Base-by-base conservation (phyloP, 35 echinoderm and acorn worm genomes). In the Stichopus chloronotus region DNA sequence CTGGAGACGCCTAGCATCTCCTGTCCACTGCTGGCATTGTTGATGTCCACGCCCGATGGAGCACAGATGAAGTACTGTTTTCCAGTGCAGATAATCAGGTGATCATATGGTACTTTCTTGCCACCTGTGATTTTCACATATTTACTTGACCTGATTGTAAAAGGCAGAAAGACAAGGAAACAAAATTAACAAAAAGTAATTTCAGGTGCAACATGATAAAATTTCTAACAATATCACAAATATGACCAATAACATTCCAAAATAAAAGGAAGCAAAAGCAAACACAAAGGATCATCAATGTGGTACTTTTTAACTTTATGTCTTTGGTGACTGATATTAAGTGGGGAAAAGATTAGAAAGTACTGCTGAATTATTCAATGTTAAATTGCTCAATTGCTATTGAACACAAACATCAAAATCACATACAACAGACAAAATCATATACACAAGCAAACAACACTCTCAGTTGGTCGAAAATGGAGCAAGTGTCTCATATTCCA, bases 91-190 rank as follows among this genome's bases (percentile, higher is more conserved):
- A 98, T 68, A 58, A 98, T 93, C 6, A 98, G 89, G 71, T 98
- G 97, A 59, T 98, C 97, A 72, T 96, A 98, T 12, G 97, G 97
- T 14, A 98, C 97, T 61, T 93, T 94, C 20, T 85, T 85, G 55
- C 97, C 95, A 19, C 94, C 95, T 16, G 93, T 87, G 52, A 98
- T 90, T 78, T 94, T 94, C 24, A 98, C 97, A 91, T 94, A 98
- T 63, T 98, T 98, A 88, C 97, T 98, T 57, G 91, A 58, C 92
- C 97, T 98, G 95, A 54, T 7, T 2, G 79, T 79, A 53, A 24
- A 95, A 57, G 56, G 17, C 8, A 92, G 81, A 76, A 17, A 60
- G 22, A 84, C 8, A 52, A 84, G 30, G 3, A 3, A 43, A 43
- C 30, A 43, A 43, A 43, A 43, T 43, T 43, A 22, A 30, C 7